Conservation (phyloP, 2,113 vertebrate species). For the Bostrychus sinensis region DNA sequence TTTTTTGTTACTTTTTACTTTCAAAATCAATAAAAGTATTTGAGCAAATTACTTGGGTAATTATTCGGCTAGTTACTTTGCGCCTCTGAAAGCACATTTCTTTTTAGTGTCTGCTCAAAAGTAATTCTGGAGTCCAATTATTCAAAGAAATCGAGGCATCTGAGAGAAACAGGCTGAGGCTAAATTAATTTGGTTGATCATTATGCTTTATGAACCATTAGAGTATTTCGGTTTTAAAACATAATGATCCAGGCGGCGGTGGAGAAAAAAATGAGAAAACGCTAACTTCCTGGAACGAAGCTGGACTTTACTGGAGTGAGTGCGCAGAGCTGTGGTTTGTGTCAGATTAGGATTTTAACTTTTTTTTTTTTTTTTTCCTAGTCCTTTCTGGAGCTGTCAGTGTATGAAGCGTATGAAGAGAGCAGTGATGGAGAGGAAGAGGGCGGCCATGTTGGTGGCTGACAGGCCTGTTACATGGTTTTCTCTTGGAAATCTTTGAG, state of each 20-base stretch:
- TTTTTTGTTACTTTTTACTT: no score
- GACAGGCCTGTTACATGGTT: background rate
- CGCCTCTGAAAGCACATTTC: slow-evolving; percentile 3
- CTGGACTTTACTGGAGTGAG: slow-evolving; percentile 1
- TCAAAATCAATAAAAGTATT: no score
- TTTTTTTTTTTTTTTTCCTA: slow-evolving; percentile 15
- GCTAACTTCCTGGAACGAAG: slow-evolving; percentile 5
- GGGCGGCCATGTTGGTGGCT: slow-evolving; percentile 1
- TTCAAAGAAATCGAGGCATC: slow-evolving; percentile 23
- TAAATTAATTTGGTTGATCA: slow-evolving; percentile 21
- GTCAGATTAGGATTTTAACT: slow-evolving; percentile 33
- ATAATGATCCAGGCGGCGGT: slow-evolving; percentile 14
- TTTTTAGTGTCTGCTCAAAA: slow-evolving; percentile 4
- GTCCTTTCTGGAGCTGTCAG: slow-evolving; percentile 3
- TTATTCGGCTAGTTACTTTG: background rate
- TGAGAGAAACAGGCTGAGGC: slow-evolving; percentile 10
- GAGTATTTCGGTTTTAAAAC: slow-evolving; percentile 15
- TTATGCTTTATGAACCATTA: slow-evolving; percentile 35
- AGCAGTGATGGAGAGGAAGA: background rate
- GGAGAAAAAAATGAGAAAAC: slow-evolving; percentile 13
- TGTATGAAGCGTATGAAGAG: slow-evolving; percentile 7
- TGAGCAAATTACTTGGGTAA: no score
- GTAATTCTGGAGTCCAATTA: slow-evolving; percentile 42
- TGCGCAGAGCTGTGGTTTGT: slow-evolving; percentile 23
- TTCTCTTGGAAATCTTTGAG: background rate